A percentile compares a stretch with the other conserved stretches of the same genome.
phyloP scores from a whole-genome alignment of 2,113 vertebrate species.

The Pelmatolapia mariae region DNA sequence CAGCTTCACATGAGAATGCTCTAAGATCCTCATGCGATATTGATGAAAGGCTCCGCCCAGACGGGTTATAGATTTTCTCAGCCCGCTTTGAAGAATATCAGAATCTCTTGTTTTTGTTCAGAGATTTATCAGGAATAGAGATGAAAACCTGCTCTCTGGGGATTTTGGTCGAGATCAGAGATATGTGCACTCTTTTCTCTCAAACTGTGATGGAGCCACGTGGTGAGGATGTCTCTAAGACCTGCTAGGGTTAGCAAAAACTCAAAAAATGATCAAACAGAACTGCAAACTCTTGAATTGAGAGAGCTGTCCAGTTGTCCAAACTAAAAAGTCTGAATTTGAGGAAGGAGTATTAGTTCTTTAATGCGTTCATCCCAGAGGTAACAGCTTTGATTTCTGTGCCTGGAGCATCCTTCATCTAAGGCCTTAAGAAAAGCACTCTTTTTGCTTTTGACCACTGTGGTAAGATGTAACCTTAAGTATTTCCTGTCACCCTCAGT shows the following conservation, averaged over 20 bases:
- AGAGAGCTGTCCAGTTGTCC: constrained; percentile 25
- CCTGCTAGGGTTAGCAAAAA: constrained; percentile 28
- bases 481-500: neutral
- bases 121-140: constrained; percentile 53
- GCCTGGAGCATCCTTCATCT: neutral
- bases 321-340: constrained; percentile 7
- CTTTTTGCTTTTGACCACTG: neutral
- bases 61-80: constrained; percentile 59
- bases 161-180: constrained; percentile 57
- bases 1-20: constrained; percentile 34
- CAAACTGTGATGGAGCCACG: constrained; percentile 22
- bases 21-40: constrained; percentile 59
- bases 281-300: constrained; percentile 13
- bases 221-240: constrained; percentile 15
- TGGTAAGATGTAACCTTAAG: neutral
- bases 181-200: constrained; percentile 17
- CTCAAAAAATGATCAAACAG: constrained; percentile 47
- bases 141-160: constrained; percentile 51
- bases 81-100: constrained; percentile 63
- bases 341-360: neutral
- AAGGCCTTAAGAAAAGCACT: neutral
- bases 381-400: neutral
- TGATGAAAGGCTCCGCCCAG: constrained; percentile 66
- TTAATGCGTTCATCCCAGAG: neutral
- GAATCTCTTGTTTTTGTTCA: constrained; percentile 57